Evolutionary conservation across 2,888 invertebrate species (phyloP).

Genomic region (Epinotia bilunana): DNA sequence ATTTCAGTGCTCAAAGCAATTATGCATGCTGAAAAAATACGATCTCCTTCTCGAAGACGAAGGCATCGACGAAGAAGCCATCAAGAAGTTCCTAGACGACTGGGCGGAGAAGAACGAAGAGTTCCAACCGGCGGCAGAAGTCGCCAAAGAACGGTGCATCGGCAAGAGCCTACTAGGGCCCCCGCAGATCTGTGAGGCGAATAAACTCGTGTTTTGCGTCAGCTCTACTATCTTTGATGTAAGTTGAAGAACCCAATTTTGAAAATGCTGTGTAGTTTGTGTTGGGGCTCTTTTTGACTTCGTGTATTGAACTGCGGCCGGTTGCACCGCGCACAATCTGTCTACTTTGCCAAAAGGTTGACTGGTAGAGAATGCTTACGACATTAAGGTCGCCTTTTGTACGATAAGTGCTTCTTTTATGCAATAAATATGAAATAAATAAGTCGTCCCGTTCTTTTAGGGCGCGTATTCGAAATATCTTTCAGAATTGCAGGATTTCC

Average conservation of each 20-base stretch:
- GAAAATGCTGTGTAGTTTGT: neutral
- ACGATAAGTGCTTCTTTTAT: no score
- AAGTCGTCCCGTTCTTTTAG: no score
- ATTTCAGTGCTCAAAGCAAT: constrained; percentile 63
- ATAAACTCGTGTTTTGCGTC: constrained; percentile 64
- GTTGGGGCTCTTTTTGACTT: neutral
- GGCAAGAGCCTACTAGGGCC: constrained; percentile 56
- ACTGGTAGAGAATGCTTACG: no score
- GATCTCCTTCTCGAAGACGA: constrained; percentile 59
- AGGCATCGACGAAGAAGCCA: constrained; percentile 58
- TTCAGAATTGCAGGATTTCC: no score
- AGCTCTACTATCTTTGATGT: constrained; percentile 58
- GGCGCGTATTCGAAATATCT: no score
- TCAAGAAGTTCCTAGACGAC: constrained; percentile 55
- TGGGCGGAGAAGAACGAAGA: constrained; percentile 58
- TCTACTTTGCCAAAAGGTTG: no score
- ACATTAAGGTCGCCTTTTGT: no score
- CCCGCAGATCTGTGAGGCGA: constrained; percentile 62
- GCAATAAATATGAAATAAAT: no score
- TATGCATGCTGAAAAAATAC: constrained; percentile 64
- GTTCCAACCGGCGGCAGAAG: constrained; percentile 56
- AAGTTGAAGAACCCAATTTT: constrained; percentile 47
- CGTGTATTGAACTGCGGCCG: neutral
- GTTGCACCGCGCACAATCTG: no score
- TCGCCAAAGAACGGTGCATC: constrained; percentile 60